A percentile compares a stretch with the other conserved stretches of the same genome.
These are phyloP conservation scores for Hydrophis major DNA, from an alignment of 2,797 vertebrate genomes.

Conservation along the genomic window DNA sequence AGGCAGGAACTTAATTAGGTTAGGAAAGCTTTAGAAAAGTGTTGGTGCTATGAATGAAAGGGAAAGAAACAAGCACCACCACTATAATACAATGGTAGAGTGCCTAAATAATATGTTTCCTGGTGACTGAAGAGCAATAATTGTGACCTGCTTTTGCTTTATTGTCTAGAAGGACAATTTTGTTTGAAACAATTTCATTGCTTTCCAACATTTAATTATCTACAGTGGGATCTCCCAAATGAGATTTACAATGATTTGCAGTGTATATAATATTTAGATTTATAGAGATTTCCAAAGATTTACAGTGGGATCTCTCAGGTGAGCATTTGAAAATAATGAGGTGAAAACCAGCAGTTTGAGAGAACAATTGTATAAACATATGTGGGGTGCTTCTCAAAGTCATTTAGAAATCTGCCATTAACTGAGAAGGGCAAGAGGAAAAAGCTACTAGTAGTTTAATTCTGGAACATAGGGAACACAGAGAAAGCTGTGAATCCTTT, in stretches of 20 bases:
- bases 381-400: background rate
- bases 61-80: background rate
- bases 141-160: constrained; percentile 17
- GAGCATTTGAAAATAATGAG: background rate
- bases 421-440: background rate
- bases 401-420: background rate
- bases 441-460: background rate
- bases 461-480: background rate
- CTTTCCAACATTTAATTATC: background rate
- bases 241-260: background rate
- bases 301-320: background rate
- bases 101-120: background rate
- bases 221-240: background rate
- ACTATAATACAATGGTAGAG: background rate
- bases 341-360: background rate
- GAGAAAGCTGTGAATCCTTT: background rate
- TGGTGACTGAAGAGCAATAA: constrained; percentile 24
- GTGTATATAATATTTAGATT: background rate
- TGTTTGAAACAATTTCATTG: constrained; percentile 14
- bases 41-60: constrained; percentile 18
- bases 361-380: background rate
- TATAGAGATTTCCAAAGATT: background rate
- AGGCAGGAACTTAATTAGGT: constrained; percentile 56
- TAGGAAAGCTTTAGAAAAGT: constrained; percentile 53
- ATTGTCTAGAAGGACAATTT: constrained; percentile 18